These are phyloP conservation scores for Orthosia gracilis DNA, from an alignment of 2,888 invertebrate genomes.

Conservation along the genomic window DNA sequence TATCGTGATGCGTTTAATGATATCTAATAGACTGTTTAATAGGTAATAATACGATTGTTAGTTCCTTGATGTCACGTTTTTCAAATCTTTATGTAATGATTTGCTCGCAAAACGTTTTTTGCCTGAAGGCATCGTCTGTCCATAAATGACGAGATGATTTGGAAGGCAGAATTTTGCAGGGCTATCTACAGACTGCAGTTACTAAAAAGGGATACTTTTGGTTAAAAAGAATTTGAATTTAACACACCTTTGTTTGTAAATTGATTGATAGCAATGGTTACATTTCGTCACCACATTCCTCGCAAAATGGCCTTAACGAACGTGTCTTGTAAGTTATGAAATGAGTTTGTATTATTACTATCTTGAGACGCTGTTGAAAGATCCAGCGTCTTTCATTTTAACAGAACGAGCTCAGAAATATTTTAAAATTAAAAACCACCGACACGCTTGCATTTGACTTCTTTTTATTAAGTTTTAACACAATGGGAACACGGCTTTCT, in stretches of 20 bases:
- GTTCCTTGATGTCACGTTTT: not conserved
- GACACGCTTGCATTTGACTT: constrained; percentile 17
- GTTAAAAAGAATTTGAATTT: not conserved
- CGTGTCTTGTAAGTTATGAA: constrained; percentile 4
- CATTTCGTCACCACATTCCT: constrained; percentile 30
- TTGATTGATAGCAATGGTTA: not conserved
- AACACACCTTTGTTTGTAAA: not conserved
- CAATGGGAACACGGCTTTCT: constrained; percentile 26
- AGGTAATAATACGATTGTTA: not conserved
- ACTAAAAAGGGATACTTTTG: not conserved
- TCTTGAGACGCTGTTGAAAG: not conserved
- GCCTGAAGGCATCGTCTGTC: not conserved
- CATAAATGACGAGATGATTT: not conserved
- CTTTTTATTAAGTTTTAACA: constrained; percentile 44
- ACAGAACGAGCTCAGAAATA: constrained; percentile 7
- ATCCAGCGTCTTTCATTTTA: constrained; percentile 4
- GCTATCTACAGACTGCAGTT: not conserved
- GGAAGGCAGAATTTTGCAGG: not conserved
- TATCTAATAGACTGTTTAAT: constrained; percentile 13
- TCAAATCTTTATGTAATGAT: not conserved
- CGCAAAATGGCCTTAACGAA: constrained; percentile 28
- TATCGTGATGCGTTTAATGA: constrained; percentile 11
- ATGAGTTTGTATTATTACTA: constrained; percentile 16
- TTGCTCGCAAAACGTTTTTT: not conserved
- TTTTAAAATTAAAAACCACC: constrained; percentile 22